Evolutionary conservation across 2,797 vertebrate species (phyloP), one percentile per base, ranked within the genome.

Genomic region (Poecilia picta): DNA sequence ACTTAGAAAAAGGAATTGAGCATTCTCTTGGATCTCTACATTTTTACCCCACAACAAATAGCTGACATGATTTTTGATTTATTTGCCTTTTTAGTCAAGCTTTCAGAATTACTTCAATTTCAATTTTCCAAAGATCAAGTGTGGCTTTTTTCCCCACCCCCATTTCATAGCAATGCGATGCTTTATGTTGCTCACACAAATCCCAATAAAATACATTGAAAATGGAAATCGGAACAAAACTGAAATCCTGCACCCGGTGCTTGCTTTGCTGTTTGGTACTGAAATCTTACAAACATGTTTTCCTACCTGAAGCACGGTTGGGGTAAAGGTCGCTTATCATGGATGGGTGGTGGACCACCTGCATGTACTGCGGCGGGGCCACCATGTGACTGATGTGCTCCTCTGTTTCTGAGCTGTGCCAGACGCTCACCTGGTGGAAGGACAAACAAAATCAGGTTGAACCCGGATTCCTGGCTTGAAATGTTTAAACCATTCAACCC

Each of bases 291-390:
- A 12, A 76, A 33, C 1, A 1, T n/a, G 39, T 74, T 76, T 62
- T 59, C 92, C 81, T 94, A 99, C 98, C 97, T 92, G 97, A 95
- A 85, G 77, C 94, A 88, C 92, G 96, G 82, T 84, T 90, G 73
- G 94, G 91, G 84, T 93, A 96, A 74, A 90, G 87, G 87, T 91
- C 93, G 51, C 93, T 92, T 11, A 92, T 82, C 90, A 91, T 89
- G 70, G 96, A 95, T 2, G 96, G 95, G 41, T 96, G 95, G 80
- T 97, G 96, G 73, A 97, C 91, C 47, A 97, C 94, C 57, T 98
- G 97, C 85, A 98, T 94, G 94, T 97, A 97, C 36, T 97, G 96
- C 25, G 97, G 97, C 11, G 97, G 96, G 36, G 94, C 94, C 4
- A 96, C 93, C 75, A 97, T 92, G 82, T 98, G 97, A 93, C 91